Base-by-base conservation (phyloP, 2,113 vertebrate species). In the Baryphthengus martii region DNA sequence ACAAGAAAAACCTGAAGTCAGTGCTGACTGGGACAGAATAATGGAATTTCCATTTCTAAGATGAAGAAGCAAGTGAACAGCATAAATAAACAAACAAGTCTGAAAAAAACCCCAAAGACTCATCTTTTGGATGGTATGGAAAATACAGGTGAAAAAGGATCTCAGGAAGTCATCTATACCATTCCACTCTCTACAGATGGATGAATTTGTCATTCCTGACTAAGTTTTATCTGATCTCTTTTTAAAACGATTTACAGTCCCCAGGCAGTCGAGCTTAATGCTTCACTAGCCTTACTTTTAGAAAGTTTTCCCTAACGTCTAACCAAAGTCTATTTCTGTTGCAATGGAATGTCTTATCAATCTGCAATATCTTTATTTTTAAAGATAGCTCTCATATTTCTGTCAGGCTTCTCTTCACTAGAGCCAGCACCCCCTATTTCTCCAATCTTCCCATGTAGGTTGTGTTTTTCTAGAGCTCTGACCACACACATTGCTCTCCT, bases 1-100 rank as follows among this genome's bases (percentile, higher is more conserved):
- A 88, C 88, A 91, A 74, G 82, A 95, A 93, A 90, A 96, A 76
- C 88, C 88, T 96, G 93, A 96, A 96, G n/a, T 67, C 31, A 16
- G 33, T 31, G 59, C 55, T 77, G 76, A 58, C 75, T 88, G 42
- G 35, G 16, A 66, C 79, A 88, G 50, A 93, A 92, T 72, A 95
- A 88, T 85, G 23, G 47, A 53, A 88, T 96, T 94, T 94, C 91
- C 84, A 92, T 89, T 93, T 92, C 84, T 70, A 88, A 93, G 74
- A 65, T 76, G 87, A 89, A 92, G 71, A 23, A 87, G 13, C 67
- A 80, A 93, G 50, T 76, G 25, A 83, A 62, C 55, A 92, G 55
- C 74, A 78, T 87, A 84, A 95, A 86, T 78, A 95, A 93, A 92
- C 80, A 95, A 88, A 67, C 53, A 76, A 62, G n/a, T 63, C 56